These are phyloP conservation scores for Orycteropus afer DNA, from an alignment of 2,113 vertebrate species.

Conservation along the genomic window DNA sequence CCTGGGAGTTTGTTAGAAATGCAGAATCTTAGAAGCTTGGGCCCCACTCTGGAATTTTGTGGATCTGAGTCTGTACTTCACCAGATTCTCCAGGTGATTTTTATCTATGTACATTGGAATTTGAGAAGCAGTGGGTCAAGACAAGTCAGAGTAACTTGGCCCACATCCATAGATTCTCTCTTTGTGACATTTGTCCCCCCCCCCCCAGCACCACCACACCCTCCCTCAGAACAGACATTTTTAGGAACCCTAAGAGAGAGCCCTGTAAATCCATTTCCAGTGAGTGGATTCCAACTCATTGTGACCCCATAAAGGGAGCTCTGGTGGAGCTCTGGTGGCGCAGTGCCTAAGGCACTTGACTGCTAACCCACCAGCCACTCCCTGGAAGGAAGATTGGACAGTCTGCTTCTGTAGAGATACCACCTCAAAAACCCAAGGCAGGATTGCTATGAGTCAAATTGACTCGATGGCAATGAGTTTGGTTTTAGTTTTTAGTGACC, in stretches of 20 bases:
- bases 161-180: rapidly evolving
- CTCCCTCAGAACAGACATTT: neutral
- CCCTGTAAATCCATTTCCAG: neutral
- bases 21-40: neutral
- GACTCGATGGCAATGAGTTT: too few relatives aligned
- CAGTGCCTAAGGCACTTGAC: too few relatives aligned
- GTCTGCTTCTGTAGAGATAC: too few relatives aligned
- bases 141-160: neutral
- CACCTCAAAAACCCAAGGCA: too few relatives aligned
- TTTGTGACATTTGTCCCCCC: neutral
- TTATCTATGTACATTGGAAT: neutral
- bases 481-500: too few relatives aligned
- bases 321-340: too few relatives aligned
- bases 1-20: neutral
- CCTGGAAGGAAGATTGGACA: too few relatives aligned
- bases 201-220: neutral
- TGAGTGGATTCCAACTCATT: neutral
- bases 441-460: too few relatives aligned
- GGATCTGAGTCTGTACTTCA: neutral
- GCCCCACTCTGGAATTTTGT: neutral
- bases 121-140: neutral
- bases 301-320: too few relatives aligned
- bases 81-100: neutral
- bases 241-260: neutral
- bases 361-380: too few relatives aligned